Base-by-base conservation (phyloP, 1,140 invertebrate genomes). In the Papilio machaon region DNA sequence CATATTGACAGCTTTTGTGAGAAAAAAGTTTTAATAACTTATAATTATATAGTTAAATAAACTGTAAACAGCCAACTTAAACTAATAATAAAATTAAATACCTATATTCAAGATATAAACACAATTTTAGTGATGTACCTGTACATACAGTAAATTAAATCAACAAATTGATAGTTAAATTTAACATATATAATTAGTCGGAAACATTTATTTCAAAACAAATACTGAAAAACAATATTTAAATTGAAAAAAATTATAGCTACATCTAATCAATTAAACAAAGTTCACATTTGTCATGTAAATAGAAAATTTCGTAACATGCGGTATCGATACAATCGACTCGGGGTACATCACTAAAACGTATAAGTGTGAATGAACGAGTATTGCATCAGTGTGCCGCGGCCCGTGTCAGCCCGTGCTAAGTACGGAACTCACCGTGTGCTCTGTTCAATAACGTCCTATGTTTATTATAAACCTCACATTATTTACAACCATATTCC, bases 371-470 rank as follows among this genome's bases (percentile, higher is more conserved):
- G 91, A 91, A 92, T 91, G 91, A 91, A 90, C 87, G 85, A 84
- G 70, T 79, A 77, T 91, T 91, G 89, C 91, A 88, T 89, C 88
- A 89, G 91, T 91, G 88, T 89, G 89, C 83, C 81, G 75, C 82
- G 77, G 83, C 81, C 89, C 89, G 91, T 93, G 86, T 91, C 91
- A 93, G 86, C 77, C 91, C 84, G 91, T 92, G 87, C 91, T 90
- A 86, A 91, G 91, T 89, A 93, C 91, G 91, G 88, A 90, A 88
- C 89, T 81, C 82, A 81, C 76, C 77, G 64, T 73, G 78, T 80
- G 78, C 64, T 19, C 60, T 73, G 77, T 82, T 43, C 75, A 47
- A 76, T 81, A 90, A 89, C 80, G 86, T 76, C 81, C 58, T 82
- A 91, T 87, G 79, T 47, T 17, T 46, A 84, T 58, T 73, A 10